These are phyloP conservation scores for Rhabdornis inornatus DNA, from an alignment of 2,113 vertebrate species.

Conservation along the genomic window DNA sequence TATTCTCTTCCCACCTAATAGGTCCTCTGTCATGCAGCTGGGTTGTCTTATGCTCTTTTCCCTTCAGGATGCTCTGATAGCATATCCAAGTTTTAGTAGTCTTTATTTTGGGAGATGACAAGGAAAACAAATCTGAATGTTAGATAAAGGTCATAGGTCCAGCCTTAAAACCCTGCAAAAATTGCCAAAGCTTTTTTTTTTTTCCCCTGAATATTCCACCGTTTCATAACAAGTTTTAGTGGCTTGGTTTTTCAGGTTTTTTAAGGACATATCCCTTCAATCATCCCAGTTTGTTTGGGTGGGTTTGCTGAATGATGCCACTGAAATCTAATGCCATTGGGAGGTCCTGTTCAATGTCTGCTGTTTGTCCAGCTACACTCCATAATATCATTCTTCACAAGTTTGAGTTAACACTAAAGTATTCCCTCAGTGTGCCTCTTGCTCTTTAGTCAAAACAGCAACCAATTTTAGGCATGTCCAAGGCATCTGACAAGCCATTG, in stretches of 20 bases:
- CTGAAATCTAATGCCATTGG: neutral
- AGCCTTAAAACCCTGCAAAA: neutral
- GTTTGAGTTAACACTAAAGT: neutral
- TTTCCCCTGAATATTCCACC: neutral
- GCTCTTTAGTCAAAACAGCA: neutral
- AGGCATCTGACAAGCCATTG: neutral
- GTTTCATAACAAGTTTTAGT: neutral
- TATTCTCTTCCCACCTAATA: neutral
- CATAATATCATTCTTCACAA: neutral
- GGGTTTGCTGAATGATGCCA: neutral
- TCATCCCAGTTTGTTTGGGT: neutral
- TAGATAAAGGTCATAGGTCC: neutral
- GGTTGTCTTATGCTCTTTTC: neutral
- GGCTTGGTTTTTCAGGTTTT: accelerated
- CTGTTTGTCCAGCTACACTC: neutral
- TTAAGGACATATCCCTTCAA: neutral
- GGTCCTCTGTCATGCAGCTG: neutral
- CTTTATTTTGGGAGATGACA: neutral
- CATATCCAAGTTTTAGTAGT: neutral
- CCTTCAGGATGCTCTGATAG: neutral
- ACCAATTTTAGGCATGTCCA: neutral
- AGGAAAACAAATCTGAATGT: neutral
- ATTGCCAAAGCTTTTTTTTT: neutral
- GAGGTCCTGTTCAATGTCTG: neutral
- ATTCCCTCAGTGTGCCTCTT: neutral